Evolutionary conservation across 2,888 invertebrate species (phyloP), one percentile per base, ranked within the genome.

Genomic region (Sepiola atlantica): DNA sequence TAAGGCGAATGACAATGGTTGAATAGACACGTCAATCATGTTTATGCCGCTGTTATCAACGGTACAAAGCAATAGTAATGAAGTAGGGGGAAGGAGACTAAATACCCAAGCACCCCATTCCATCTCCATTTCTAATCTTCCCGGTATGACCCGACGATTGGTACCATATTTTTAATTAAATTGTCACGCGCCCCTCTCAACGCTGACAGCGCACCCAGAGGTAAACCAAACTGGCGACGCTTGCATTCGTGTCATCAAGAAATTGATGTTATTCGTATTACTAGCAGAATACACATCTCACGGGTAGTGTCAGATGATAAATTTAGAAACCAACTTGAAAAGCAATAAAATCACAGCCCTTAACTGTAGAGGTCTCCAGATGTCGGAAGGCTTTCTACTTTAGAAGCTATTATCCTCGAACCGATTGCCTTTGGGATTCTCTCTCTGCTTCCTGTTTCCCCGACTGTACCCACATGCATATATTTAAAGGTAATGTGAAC

Each of bases 131-230:
- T 77, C 77, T n/a, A n/a, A n/a, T n/a, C 16, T 77, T n/a, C 77
- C 32, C n/a, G n/a, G 77, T n/a, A n/a, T 77, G n/a, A 77, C 14
- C 14, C n/a, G n/a, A 77, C n/a, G 77, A 77, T 77, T 77, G 77
- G n/a, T 77, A n/a, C n/a, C n/a, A 32, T 32, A 77, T 77, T 77
- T 77, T 77, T 77, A 77, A 77, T 77, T 77, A 77, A 77, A 77
- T n/a, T 77, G 77, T 77, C 77, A 32, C 18, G n/a, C 18, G n/a
- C n/a, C n/a, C 77, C n/a, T 16, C n/a, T 32, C n/a, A 1, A 32
- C 32, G n/a, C 77, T n/a, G 77, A 14, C 77, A 77, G n/a, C 77
- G 32, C 77, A n/a, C n/a, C 77, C 32, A n/a, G 14, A n/a, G 77
- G 77, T 77, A n/a, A 77, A n/a, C 16, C 77, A 32, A n/a, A 77